Evolutionary conservation across 2,888 invertebrate genomes (phyloP).

Genomic region (Hermodice carunculata): DNA sequence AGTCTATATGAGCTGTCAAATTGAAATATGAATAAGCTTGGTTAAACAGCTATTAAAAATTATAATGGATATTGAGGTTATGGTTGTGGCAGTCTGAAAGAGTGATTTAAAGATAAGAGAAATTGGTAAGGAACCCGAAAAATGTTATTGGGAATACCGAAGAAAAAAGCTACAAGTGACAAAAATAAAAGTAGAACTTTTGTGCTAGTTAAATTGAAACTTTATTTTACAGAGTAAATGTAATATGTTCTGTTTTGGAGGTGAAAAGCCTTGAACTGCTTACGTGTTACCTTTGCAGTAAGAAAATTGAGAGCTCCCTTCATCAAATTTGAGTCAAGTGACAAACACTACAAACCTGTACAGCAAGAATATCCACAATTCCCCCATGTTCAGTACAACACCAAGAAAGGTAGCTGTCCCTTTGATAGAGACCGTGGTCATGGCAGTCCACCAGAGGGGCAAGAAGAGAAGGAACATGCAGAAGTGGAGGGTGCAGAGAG

Average conservation of each 20-base stretch:
- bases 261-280: no score
- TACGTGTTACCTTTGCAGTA: slow-evolving; percentile 13
- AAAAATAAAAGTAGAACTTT: no score
- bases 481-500: slow-evolving; percentile 1
- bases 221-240: not conserved
- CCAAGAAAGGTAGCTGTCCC: slow-evolving; percentile 56
- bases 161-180: no score
- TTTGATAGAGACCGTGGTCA: slow-evolving; percentile 44
- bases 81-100: no score
- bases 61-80: no score
- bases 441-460: slow-evolving; percentile 22
- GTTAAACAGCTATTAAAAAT: no score
- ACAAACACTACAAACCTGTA: slow-evolving; percentile 50
- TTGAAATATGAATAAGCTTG: no score
- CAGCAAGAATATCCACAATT: slow-evolving; percentile 49
- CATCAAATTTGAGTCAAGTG: slow-evolving; percentile 58
- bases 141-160: no score
- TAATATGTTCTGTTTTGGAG: not conserved
- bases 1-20: no score
- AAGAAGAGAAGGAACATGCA: not conserved
- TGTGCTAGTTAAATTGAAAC: no score
- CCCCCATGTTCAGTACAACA: slow-evolving; percentile 53
- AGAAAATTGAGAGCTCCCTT: slow-evolving; percentile 49
- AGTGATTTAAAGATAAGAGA: no score
- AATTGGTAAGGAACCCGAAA: no score